Conservation (phyloP, 2,113 vertebrate genomes). For the Amphiprion ocellaris region DNA sequence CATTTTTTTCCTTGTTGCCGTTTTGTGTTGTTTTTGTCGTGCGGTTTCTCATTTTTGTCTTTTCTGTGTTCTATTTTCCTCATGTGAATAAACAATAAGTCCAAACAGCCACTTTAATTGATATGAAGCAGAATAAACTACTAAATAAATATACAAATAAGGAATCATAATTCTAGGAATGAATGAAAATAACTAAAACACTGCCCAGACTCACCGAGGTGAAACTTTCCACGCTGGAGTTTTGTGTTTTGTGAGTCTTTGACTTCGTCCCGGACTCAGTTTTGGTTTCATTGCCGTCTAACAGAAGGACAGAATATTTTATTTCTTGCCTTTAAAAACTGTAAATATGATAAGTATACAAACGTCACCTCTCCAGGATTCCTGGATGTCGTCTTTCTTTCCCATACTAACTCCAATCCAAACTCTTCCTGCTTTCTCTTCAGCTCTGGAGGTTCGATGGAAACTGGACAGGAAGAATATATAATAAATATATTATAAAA, state of each 20-base stretch:
- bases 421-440: neutral
- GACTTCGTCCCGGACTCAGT: neutral
- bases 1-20: too few species aligned
- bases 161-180: too few species aligned
- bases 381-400: constrained; percentile 4
- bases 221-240: constrained; percentile 60
- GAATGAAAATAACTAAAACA: too few species aligned
- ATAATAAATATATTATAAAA: too few species aligned
- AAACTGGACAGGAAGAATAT: neutral
- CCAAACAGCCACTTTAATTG: too few species aligned
- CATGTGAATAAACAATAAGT: too few species aligned
- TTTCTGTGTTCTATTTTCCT: too few species aligned
- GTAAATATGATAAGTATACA: too few species aligned
- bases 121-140: too few species aligned
- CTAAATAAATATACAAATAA: too few species aligned
- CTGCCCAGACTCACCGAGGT: constrained; percentile 82
- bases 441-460: neutral
- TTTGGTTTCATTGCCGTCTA: neutral
- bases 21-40: too few species aligned
- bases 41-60: too few species aligned
- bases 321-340: neutral
- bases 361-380: constrained; percentile 36
- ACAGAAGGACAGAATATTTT: neutral
- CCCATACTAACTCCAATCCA: constrained; percentile 20
- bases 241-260: constrained; percentile 19